Conservation (phyloP, 2,113 vertebrate genomes). For the Oncorhynchus mykiss region DNA sequence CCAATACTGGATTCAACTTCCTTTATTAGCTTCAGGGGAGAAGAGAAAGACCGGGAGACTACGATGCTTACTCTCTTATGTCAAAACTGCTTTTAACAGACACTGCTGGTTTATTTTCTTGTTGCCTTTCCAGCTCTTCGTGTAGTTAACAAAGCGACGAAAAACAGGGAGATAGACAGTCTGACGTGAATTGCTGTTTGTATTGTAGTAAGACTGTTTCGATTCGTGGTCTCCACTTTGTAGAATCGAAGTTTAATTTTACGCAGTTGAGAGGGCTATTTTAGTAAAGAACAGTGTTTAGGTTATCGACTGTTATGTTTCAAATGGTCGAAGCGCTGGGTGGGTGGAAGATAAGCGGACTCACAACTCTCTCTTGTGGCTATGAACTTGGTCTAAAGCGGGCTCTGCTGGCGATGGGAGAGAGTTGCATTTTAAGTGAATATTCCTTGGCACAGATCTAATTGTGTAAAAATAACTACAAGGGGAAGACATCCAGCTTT, state of each 20-base stretch:
- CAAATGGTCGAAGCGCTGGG: constrained; percentile 2
- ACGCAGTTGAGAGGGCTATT: not conserved
- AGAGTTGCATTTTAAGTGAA: constrained; percentile 51
- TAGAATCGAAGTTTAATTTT: not conserved
- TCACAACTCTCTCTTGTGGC: constrained; percentile 37
- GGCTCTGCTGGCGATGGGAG: constrained; percentile 86
- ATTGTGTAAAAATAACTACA: not conserved
- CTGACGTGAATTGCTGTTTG: not conserved
- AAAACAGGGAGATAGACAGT: not conserved
- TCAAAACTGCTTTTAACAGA: not conserved
- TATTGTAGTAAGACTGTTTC: not conserved
- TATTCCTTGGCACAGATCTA: not conserved
- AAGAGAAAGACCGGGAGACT: not conserved
- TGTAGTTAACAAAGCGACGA: not conserved
- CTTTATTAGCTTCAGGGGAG: constrained; percentile 18
- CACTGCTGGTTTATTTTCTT: not conserved
- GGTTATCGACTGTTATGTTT: constrained; percentile 5
- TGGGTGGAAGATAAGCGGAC: not conserved
- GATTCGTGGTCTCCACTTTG: not conserved
- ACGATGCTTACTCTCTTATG: not conserved
- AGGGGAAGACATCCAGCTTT: not conserved
- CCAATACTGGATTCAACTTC: constrained; percentile 33
- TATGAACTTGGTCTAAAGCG: constrained; percentile 94
- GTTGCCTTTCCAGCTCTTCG: not conserved
- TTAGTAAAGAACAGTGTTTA: not conserved